A percentile compares a stretch with the other conserved stretches of the same genome.
phyloP scores from a whole-genome alignment of 1,140 invertebrate genomes.

The Anoplolepis gracilipes region DNA sequence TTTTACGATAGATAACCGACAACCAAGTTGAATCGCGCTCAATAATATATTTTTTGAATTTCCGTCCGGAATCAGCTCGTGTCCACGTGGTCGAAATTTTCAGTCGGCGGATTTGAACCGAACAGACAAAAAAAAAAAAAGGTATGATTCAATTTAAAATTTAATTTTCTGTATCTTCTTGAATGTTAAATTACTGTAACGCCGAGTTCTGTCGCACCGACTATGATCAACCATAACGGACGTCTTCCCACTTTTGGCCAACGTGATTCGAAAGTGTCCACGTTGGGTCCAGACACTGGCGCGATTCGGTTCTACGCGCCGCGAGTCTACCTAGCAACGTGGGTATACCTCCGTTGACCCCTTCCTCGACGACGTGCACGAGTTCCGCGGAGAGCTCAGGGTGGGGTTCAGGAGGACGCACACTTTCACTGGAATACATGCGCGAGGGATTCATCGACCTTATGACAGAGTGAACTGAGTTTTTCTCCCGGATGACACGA shows the following conservation, averaged over 20 bases:
- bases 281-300: constrained; percentile 61
- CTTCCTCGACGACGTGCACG: constrained; percentile 69
- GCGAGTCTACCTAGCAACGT: constrained; percentile 63
- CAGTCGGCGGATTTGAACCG: not conserved
- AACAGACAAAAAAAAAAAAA: not conserved
- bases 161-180: not conserved
- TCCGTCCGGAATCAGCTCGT: constrained; percentile 5
- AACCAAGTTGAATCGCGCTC: not conserved
- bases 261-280: constrained; percentile 59
- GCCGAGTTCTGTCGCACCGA: constrained; percentile 21
- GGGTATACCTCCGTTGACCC: constrained; percentile 42
- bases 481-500: constrained; percentile 54
- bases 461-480: constrained; percentile 46
- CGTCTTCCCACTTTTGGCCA: constrained; percentile 50
- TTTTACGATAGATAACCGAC: not conserved
- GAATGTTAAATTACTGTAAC: not conserved
- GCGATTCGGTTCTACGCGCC: constrained; percentile 67
- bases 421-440: constrained; percentile 77
- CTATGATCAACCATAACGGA: constrained; percentile 43
- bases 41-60: not conserved
- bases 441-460: constrained; percentile 61
- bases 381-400: constrained; percentile 65
- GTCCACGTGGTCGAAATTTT: not conserved
- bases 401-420: constrained; percentile 72
- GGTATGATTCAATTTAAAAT: not conserved